These are phyloP conservation scores for Mactromeris polynyma DNA, from an alignment of 2,888 invertebrate species.

Conservation along the genomic window DNA sequence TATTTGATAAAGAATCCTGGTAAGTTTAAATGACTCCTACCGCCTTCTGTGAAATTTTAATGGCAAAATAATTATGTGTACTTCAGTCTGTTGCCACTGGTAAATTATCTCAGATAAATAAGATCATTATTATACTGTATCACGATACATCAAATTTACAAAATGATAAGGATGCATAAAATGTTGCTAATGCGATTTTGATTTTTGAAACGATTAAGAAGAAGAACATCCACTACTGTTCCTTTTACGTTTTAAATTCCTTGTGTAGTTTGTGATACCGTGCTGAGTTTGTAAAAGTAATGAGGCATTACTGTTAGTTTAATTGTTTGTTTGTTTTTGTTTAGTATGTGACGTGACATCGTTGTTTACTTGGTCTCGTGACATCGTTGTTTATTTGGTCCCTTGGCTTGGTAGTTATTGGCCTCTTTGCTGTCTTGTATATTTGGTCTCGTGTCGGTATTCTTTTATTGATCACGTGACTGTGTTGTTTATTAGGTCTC, in stretches of 20 bases:
- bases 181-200: background rate
- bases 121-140: background rate
- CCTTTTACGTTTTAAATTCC: background rate
- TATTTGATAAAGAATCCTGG: constrained; percentile 9
- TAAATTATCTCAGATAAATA: background rate
- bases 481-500: too few relatives aligned
- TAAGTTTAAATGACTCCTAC: constrained; percentile 15
- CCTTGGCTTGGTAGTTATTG: too few relatives aligned
- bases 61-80: constrained; percentile 16
- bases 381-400: too few relatives aligned
- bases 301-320: too few relatives aligned
- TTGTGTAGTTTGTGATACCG: too few relatives aligned
- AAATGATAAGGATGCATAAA: background rate
- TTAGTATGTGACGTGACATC: too few relatives aligned
- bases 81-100: background rate
- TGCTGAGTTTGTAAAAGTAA: too few relatives aligned
- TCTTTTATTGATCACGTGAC: too few relatives aligned
- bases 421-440: too few relatives aligned
- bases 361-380: too few relatives aligned
- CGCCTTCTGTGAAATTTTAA: background rate
- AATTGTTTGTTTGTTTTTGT: too few relatives aligned
- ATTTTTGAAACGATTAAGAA: background rate
- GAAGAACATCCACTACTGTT: background rate
- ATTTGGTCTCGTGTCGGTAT: too few relatives aligned
- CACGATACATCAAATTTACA: background rate